Conservation (phyloP, 2,113 vertebrate genomes). For the Pterocles orientalis region DNA sequence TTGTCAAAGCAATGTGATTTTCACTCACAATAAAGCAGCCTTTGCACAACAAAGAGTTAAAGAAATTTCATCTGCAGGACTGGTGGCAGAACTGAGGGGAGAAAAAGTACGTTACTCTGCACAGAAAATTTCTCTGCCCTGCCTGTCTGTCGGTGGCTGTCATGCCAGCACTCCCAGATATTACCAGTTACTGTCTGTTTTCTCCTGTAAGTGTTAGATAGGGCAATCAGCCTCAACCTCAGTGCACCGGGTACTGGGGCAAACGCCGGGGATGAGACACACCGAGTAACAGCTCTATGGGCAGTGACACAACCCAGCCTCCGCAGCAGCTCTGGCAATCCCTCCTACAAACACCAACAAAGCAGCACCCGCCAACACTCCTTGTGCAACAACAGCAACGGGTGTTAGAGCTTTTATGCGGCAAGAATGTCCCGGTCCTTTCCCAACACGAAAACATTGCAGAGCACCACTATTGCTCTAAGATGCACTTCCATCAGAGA, state of each 20-base stretch:
- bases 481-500: background rate
- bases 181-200: background rate
- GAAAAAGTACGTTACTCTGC: slow-evolving; percentile 47
- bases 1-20: background rate
- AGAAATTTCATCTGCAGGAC: background rate
- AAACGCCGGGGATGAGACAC: background rate
- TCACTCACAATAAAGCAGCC: background rate
- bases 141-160: background rate
- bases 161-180: background rate
- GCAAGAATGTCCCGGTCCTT: background rate
- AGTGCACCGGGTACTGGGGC: background rate
- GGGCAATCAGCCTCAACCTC: background rate
- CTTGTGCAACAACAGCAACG: background rate
- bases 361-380: background rate
- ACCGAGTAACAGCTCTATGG: background rate
- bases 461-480: background rate
- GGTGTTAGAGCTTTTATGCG: background rate
- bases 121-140: background rate
- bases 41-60: slow-evolving; percentile 49
- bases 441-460: background rate
- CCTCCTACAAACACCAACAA: slow-evolving; percentile 1
- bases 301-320: background rate
- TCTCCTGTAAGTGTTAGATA: background rate
- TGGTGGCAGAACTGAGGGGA: background rate
- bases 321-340: background rate